Percentiles rank a stretch among this genome's conserved stretches.
Evolutionary conservation across 30 jellyfish, hydroid and myxozoan species (phyloP).

Genomic region (Rhopilema esculentum): DNA sequence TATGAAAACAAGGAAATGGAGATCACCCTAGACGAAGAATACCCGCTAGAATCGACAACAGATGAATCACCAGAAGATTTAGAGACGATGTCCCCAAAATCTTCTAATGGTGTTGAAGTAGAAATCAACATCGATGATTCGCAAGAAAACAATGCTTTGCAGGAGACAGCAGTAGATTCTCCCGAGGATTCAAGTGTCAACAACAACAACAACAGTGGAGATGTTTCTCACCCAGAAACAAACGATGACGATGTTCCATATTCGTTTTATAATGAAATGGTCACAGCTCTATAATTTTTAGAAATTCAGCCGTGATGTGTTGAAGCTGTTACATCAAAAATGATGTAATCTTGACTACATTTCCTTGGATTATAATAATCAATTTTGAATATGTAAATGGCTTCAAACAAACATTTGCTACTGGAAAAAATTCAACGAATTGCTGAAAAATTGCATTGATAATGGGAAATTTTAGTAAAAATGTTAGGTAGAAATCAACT

Average conservation of each 20-base stretch:
- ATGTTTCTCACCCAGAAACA: background rate
- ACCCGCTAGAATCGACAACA: constrained; percentile 39
- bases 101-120: background rate
- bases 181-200: background rate
- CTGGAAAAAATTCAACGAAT: no score
- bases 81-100: constrained; percentile 5
- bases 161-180: background rate
- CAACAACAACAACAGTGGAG: background rate
- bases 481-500: no score
- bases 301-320: no score
- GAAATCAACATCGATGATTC: background rate
- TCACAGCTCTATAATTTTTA: constrained; percentile 32
- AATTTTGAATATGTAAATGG: no score
- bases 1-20: constrained; percentile 4
- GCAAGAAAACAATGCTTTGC: background rate
- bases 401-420: no score
- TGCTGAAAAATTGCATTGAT: no score
- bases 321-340: no score
- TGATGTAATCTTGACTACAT: no score
- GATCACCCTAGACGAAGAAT: constrained; percentile 28
- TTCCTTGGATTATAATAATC: no score
- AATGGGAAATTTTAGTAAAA: no score
- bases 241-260: constrained; percentile 4
- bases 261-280: constrained; percentile 33
- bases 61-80: constrained; percentile 21